phyloP scores from a whole-genome alignment of 1,140 invertebrate species.

The Myzus persicae region DNA sequence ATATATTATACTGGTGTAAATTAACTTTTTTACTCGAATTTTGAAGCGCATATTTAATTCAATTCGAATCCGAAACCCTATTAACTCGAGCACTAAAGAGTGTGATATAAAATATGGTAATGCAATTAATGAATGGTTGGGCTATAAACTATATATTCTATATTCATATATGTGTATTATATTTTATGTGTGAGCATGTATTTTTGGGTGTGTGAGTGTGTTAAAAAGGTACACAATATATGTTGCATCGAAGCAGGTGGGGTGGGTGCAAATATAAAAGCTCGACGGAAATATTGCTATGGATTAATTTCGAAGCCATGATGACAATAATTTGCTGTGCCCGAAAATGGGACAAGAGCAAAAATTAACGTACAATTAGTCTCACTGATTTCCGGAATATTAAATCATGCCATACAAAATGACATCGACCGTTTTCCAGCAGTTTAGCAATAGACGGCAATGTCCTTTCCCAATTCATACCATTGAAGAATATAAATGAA shows the following conservation, averaged over 20 bases:
- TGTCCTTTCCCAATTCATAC: background rate
- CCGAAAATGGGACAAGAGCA: background rate
- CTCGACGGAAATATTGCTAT: background rate
- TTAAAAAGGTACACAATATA: background rate
- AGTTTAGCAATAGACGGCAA: background rate
- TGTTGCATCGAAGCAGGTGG: background rate
- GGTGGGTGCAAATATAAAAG: background rate
- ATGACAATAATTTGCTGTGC: background rate
- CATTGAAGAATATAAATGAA: background rate
- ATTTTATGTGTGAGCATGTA: background rate
- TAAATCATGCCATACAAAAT: background rate
- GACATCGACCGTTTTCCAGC: background rate
- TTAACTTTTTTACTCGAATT: slow-evolving; percentile 24
- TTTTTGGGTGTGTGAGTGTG: background rate
- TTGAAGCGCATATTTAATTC: slow-evolving; percentile 22
- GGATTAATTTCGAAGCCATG: background rate
- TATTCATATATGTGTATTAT: background rate
- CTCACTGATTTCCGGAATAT: slow-evolving; percentile 6
- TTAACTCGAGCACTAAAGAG: slow-evolving; percentile 26
- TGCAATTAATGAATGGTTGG: slow-evolving; percentile 30
- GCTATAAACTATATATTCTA: background rate
- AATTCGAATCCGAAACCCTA: slow-evolving; percentile 3
- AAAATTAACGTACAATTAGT: background rate
- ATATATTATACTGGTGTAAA: background rate
- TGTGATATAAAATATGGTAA: slow-evolving; percentile 45